These are phyloP conservation scores for Heterodera schachtii DNA, from an alignment of 1,140 invertebrate species.

Conservation along the genomic window DNA sequence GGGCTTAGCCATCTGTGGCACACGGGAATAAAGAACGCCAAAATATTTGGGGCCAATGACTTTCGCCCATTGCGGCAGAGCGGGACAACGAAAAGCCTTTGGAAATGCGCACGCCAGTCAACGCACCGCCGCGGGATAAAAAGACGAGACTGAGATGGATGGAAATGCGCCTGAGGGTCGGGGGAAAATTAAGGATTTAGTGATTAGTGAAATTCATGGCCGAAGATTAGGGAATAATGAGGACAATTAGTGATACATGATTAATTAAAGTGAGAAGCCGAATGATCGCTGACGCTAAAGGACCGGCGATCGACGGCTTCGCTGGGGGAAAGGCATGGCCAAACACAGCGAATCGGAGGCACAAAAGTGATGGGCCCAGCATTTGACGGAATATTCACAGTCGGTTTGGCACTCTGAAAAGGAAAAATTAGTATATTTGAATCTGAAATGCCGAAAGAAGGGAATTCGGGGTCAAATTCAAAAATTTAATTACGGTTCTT, in stretches of 20 bases:
- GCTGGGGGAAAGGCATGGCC: conserved; percentile 75
- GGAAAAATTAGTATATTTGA: too few species aligned
- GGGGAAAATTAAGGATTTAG: conserved; percentile 51
- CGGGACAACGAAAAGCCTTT: conserved; percentile 75
- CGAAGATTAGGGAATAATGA: conserved; percentile 93
- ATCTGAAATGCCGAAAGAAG: too few species aligned
- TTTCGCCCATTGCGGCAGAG: too few species aligned
- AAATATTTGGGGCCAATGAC: too few species aligned
- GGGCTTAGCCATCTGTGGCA: too few species aligned
- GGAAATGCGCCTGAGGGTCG: conserved; percentile 88
- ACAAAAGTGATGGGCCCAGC: conserved; percentile 82
- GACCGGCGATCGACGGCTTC: too few species aligned
- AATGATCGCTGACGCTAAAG: too few species aligned
- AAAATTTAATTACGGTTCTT: too few species aligned
- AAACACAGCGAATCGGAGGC: conserved; percentile 70
- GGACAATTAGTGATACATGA: too few species aligned
- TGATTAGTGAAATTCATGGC: conserved; percentile 68
- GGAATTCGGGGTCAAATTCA: too few species aligned
- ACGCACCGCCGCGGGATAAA: conserved; percentile 83
- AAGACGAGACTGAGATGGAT: conserved; percentile 90
- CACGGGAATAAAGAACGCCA: too few species aligned
- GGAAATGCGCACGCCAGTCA: conserved; percentile 89
- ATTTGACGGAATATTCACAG: conserved; percentile 91
- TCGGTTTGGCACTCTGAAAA: conserved; percentile 86
- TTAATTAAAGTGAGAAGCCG: too few species aligned